Percentiles rank a stretch among this genome's conserved stretches.
Conservation (phyloP, 2,797 vertebrate species). For the Crocidura indochinensis region DNA sequence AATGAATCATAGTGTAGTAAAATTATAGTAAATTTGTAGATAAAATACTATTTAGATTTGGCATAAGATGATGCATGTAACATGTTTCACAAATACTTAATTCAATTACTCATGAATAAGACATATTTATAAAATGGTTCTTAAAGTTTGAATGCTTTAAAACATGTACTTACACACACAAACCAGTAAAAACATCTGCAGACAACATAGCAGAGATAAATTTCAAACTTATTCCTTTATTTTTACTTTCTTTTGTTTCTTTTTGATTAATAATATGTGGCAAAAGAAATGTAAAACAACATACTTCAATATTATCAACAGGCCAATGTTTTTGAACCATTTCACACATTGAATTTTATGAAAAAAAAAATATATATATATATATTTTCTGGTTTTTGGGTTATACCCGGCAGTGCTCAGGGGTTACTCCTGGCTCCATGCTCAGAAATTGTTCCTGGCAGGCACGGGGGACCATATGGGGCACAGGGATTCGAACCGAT, state of each 20-base stretch:
- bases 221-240: neutral
- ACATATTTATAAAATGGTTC: neutral
- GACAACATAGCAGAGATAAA: conserved; percentile 42
- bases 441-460: no score
- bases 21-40: neutral
- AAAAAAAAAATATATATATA: no score
- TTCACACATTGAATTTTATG: neutral
- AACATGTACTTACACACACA: neutral
- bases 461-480: no score
- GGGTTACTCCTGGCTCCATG: no score
- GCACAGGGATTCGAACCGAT: no score
- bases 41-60: neutral
- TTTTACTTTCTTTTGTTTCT: neutral
- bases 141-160: conserved; percentile 60
- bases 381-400: no score
- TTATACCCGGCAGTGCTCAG: no score
- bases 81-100: neutral
- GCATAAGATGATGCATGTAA: neutral
- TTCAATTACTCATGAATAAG: conserved; percentile 46
- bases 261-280: neutral
- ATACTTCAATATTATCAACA: conserved; percentile 22
- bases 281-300: conserved; percentile 26
- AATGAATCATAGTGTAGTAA: neutral
- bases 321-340: conserved; percentile 27
- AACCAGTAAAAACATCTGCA: conserved; percentile 2